Evolutionary conservation across 2,888 invertebrate genomes (phyloP).

Genomic region (Auanema freiburgensis): DNA sequence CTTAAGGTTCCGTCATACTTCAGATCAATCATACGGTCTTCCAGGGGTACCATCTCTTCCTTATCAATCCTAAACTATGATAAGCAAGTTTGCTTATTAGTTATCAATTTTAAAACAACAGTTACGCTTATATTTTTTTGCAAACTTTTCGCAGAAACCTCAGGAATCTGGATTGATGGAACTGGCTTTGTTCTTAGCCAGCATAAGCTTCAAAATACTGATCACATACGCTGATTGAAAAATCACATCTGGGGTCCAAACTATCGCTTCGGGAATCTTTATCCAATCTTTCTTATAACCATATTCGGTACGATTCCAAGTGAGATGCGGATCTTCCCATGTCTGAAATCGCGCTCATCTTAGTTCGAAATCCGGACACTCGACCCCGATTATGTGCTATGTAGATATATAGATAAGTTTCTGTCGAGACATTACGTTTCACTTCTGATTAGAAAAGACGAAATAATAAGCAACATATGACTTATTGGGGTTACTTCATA

Average conservation of each 20-base stretch:
- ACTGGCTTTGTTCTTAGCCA: background rate
- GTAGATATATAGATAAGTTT: constrained; percentile 1
- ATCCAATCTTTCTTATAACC: constrained; percentile 31
- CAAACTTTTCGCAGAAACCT: background rate
- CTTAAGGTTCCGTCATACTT: constrained; percentile 35
- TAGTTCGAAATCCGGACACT: too few relatives aligned
- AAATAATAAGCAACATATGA: too few relatives aligned
- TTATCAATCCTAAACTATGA: constrained; percentile 29
- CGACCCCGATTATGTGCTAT: background rate
- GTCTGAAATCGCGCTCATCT: constrained; percentile 24
- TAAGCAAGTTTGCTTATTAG: background rate
- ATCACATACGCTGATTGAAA: constrained; percentile 34
- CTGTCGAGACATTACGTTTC: background rate
- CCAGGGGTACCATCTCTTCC: constrained; percentile 22
- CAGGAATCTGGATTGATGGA: background rate
- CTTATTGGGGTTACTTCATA: too few relatives aligned
- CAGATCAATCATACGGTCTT: constrained; percentile 33
- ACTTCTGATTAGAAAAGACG: background rate
- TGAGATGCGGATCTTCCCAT: constrained; percentile 50
- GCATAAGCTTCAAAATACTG: background rate
- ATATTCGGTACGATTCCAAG: constrained; percentile 37
- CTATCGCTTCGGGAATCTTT: constrained; percentile 25
- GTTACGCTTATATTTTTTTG: background rate
- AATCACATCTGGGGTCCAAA: constrained; percentile 45
- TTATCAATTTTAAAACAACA: too few relatives aligned